Evolutionary conservation across 2,113 vertebrate genomes (phyloP), one percentile per base, ranked within the genome.

Genomic region (Xyrauchen texanus): DNA sequence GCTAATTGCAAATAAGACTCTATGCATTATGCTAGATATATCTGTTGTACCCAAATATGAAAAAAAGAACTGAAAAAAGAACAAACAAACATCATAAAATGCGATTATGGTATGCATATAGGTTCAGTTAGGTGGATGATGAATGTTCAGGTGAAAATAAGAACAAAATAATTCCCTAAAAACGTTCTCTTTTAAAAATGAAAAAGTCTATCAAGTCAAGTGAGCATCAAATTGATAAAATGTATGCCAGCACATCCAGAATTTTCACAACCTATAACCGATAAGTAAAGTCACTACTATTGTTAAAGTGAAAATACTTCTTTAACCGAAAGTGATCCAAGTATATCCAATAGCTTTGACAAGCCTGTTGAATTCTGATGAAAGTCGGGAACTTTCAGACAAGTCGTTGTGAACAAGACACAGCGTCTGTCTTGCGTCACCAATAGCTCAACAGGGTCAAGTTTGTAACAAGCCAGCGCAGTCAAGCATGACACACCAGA

Each of bases 381-480:
- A 83, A 83, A 81, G 52, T 42, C 58, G 21, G 42, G 15, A 55
- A 55, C 55, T 12, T 66, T 76, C 7, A 68, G 57, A 34, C 51
- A 46, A 42, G 62, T 55, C 34, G 65, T 52, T 68, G 69, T 21
- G 34, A 53, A 65, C 72, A 70, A 75, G 49, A 81, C 78, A 77
- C 16, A 42, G 53, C 78, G 15, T 68, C 34, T 52, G 57, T 68
- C 66, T 82, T 83, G 86, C 79, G 73, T 92, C 88, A 89, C 58
- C 77, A 6, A 47, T 21, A 82, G 82, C 78, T 88, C 83, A 34
- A 13, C 81, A 85, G 86, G 81, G 80, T 83, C 83, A 63, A 63
- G 73, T 87, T 81, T 86, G 88, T 91, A 88, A 88, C 89, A 90
- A 90, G 88, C 88, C 76, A 84, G 47, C 8, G 64, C 4, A 87